Evolutionary conservation across 2,888 invertebrate genomes (phyloP).

Genomic region (Sarcophaga caerulescens): DNA sequence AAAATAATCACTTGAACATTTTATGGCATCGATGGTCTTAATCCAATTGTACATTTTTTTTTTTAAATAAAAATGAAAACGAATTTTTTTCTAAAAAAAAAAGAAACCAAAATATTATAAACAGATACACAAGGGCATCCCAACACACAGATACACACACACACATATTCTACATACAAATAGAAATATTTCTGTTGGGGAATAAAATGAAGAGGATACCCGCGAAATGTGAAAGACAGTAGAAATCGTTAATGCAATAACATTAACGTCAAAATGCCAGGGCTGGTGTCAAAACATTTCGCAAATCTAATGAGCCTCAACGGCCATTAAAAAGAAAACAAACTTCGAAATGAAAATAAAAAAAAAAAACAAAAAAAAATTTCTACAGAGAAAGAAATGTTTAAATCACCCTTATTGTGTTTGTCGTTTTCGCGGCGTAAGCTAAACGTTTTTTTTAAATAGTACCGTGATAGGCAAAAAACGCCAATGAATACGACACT

Average conservation of each 20-base stretch:
- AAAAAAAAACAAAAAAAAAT: background rate
- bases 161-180: background rate
- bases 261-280: slow-evolving; percentile 70
- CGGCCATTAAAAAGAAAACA: slow-evolving; percentile 74
- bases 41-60: slow-evolving; percentile 68
- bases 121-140: background rate
- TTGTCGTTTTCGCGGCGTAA: too few relatives aligned
- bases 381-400: background rate
- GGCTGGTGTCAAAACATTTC: slow-evolving; percentile 76
- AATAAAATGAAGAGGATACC: background rate
- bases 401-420: too few relatives aligned
- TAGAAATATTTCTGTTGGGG: background rate
- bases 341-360: background rate
- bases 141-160: background rate
- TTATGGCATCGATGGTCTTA: slow-evolving; percentile 69
- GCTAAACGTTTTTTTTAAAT: too few relatives aligned
- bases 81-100: background rate
- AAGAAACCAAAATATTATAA: slow-evolving; percentile 5
- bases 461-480: too few relatives aligned
- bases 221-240: slow-evolving; percentile 4
- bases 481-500: too few relatives aligned
- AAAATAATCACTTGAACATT: slow-evolving; percentile 70
- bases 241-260: slow-evolving; percentile 68
- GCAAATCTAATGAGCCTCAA: slow-evolving; percentile 81
- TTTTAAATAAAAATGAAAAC: slow-evolving; percentile 16